Conservation (phyloP, 2,113 vertebrate species). For the Phalacrocorax carbo region DNA sequence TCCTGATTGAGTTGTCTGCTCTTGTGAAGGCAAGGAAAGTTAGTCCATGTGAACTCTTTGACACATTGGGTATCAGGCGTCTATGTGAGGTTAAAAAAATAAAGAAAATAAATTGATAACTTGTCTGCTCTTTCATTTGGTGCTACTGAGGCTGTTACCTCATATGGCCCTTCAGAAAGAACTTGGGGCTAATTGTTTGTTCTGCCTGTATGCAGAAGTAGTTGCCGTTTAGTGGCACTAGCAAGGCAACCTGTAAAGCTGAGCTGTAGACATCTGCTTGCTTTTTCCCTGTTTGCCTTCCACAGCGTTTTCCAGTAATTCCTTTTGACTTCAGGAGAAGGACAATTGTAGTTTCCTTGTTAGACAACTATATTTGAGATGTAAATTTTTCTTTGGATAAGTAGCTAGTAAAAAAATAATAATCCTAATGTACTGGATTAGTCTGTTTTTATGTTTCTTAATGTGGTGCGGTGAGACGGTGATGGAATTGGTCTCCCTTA, state of each 20-base stretch:
- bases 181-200: not conserved
- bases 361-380: not conserved
- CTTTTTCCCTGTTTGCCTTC: not conserved
- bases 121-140: not conserved
- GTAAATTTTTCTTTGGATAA: not conserved
- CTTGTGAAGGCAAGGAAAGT: not conserved
- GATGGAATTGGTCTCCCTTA: not conserved
- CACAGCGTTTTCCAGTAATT: not conserved
- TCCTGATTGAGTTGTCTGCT: not conserved
- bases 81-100: slow-evolving; percentile 2
- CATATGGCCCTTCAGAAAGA: not conserved
- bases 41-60: not conserved
- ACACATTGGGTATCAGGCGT: not conserved
- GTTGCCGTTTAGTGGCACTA: not conserved
- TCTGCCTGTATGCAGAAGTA: not conserved
- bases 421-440: not conserved
- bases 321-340: not conserved
- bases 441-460: not conserved
- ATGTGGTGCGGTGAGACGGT: not conserved
- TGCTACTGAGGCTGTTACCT: not conserved
- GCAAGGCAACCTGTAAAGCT: not conserved
- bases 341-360: not conserved
- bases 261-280: not conserved
- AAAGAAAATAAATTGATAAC: slow-evolving; percentile 41
- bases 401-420: not conserved